Base-by-base conservation (phyloP, 2,888 invertebrate genomes). In the Ferrisia virgata region DNA sequence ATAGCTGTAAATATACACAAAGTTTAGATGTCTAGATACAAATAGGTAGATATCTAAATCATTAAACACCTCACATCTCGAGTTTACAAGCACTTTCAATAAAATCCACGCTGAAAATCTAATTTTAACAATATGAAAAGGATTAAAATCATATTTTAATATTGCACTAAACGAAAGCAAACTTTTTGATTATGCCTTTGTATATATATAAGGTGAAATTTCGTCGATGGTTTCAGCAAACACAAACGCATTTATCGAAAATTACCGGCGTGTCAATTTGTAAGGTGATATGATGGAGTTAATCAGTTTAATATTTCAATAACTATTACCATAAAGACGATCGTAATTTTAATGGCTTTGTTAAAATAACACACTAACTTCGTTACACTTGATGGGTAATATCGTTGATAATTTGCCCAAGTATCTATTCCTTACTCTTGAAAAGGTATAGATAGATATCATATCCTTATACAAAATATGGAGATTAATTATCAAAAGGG, bases 321-420 rank as follows among this genome's bases (percentile, higher is more conserved):
- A 76, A 76, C 36, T 76, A 76, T 76, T 36, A 76, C 72, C 72
- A 76, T 76, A 76, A 76, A 76, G 72, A 76, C 72, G 72, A 76
- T 76, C 72, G 36, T 76, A 76, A 76, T 33, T 76, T 76, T 76
- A 76, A 76, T 76, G 72, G 72, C 72, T 76, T 76, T 76, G 72
- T 76, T 76, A 76, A 36, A 76, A 76, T 76, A 76, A 76, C 72
- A 69, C 69, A 76, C 72, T 76, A 76, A 76, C 72, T 76, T 76
- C 72, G 72, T 76, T 76, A 58, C 25, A 53, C 18, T 36, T 76
- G 72, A 36, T 76, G 72, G n/a, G 36, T 76, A 76, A 76, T 76
- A 76, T 28, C 36, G 72, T 76, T 76, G 72, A 76, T 76, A 76
- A 76, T 76, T 76, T 76, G 31, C 33, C 72, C 33, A 76, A 76